Base-by-base conservation (phyloP, 2,113 vertebrate genomes). In the Alces alces region DNA sequence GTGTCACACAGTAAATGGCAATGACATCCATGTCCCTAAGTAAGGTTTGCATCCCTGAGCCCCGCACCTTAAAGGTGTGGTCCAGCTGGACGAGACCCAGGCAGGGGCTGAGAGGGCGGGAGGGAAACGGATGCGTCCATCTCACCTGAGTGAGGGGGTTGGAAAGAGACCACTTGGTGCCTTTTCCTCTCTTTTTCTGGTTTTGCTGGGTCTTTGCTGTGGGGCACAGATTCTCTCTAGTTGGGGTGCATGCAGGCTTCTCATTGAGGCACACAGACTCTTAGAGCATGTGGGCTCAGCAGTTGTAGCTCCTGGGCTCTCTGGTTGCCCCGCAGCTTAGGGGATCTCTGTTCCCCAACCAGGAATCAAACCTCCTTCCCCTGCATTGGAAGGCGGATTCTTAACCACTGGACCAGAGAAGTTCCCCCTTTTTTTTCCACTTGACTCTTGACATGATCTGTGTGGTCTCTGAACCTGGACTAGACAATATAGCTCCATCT, bases 261-360 rank as follows among this genome's bases (percentile, higher is more conserved):
- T 27, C 1, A 0, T 27, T 43, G 70, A 39, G 36, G 70, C 5
- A 0, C 47, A 12, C 47, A 50, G 47, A 50, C 47, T 1, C 47
- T 50, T 50, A 50, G 47, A 50, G 47, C 47, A 50, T 2, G 12
- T 43, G 2, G 70, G 70, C 36, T 25, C 39, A 9, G 70, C 39
- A 43, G 12, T 27, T 43, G 39, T 15, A 12, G 23, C 12, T 43
- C 70, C 27, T 0, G 3, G 70, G 39, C 12, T 43, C 23, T 43
- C 70, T 43, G 39, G 39, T 76, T 76, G 70, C 70, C 70, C 70
- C 7, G 6, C 23, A 27, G 70, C 39, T 7, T 76, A 15, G 43
- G 12, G 23, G 39, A 43, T 76, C 6, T 76, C 12, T 14, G 39
- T 76, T 76, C 70, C 70, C 36, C 70, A 43, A 15, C 39, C 23